Conservation (phyloP, 1,140 invertebrate genomes). For the Drosophila azteca region DNA sequence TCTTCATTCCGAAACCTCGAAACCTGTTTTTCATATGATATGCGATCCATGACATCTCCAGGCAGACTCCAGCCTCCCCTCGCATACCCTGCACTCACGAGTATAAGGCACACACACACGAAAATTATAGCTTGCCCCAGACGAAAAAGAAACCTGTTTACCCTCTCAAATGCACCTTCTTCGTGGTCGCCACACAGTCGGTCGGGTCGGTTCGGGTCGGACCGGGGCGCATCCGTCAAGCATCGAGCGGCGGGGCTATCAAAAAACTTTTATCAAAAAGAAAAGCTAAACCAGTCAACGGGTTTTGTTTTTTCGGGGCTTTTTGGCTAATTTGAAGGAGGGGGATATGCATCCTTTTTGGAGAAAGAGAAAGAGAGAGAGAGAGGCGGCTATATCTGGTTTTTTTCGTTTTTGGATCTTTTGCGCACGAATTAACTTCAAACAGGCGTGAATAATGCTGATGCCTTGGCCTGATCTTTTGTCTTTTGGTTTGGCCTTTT, state of each 20-base stretch:
- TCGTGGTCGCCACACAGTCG: no score
- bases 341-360: slow-evolving; percentile 38
- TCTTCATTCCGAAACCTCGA: no score
- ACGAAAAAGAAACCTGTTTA: slow-evolving; percentile 18
- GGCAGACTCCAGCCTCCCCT: no score
- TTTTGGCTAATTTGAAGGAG: slow-evolving; percentile 60
- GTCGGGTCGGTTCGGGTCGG: no score
- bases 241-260: slow-evolving; percentile 42
- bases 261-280: slow-evolving; percentile 64
- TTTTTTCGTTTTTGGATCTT: slow-evolving; percentile 37
- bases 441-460: slow-evolving; percentile 73
- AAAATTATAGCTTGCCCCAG: slow-evolving; percentile 19
- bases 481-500: slow-evolving; percentile 22
- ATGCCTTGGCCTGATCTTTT: slow-evolving; percentile 48
- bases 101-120: slow-evolving; percentile 11
- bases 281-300: slow-evolving; percentile 43
- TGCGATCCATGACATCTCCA: no score
- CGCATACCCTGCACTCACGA: no score
- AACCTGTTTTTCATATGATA: no score
- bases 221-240: not conserved
- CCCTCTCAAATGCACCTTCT: no score
- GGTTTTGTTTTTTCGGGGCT: slow-evolving; percentile 26
- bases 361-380: not conserved
- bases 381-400: slow-evolving; percentile 9
- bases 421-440: slow-evolving; percentile 68